Base-by-base conservation (phyloP, 2,113 vertebrate genomes). In the Dicaeum eximium region DNA sequence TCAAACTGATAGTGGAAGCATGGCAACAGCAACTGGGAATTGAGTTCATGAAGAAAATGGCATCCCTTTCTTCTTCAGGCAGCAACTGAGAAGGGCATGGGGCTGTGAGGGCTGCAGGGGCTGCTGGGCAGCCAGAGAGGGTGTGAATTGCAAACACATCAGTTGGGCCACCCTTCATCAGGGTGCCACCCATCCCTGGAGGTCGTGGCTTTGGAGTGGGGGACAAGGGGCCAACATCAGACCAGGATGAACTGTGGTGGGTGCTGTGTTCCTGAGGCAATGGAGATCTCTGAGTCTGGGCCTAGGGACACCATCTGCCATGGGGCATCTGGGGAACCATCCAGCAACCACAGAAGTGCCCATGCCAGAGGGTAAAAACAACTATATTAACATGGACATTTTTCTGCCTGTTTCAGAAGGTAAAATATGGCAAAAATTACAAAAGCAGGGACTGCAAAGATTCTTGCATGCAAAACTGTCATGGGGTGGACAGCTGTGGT, bases 401-500 rank as follows among this genome's bases (percentile, higher is more conserved):
- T 35, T 45, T n/a, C 72, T 79, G 44, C 23, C 58, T 25, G 25
- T 51, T 89, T 69, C 62, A 71, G 40, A 37, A 57, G 40, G 42
- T 14, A 17, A 38, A 62, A 64, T 60, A 28, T 6, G 38, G 51
- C 13, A 61, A 69, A 61, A 65, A 48, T 31, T 64, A 30, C 38
- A 72, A 57, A 30, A 66, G 21, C 3, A 25, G 27, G 9, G 56
- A 7, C 56, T 24, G 45, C 31, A 40, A 67, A 81, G 28, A 15
- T 58, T 67, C 45, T 31, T 33, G 45, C 42, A 9, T 9, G 18
- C 31, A 42, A 33, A 82, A 40, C 11, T n/a, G 47, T 13, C 11
- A 13, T 1, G 6, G 37, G 44, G 17, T 4, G 0, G 56, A 23
- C 0, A 13, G 45, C 15, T 0, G 0, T 20, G 6, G 37, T 3